Evolutionary conservation across 2,888 invertebrate genomes (phyloP).

Genomic region (Acleris cristana): DNA sequence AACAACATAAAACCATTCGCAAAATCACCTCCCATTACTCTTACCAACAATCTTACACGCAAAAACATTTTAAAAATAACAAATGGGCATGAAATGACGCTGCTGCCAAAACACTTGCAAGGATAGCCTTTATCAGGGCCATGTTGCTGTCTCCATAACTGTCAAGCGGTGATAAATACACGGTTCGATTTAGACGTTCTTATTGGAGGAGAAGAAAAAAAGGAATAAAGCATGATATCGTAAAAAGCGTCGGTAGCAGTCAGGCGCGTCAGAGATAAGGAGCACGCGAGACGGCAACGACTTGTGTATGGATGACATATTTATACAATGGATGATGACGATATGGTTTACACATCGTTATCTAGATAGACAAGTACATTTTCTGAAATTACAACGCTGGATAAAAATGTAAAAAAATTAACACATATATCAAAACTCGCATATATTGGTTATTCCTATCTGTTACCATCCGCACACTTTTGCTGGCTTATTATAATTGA

Average conservation of each 20-base stretch:
- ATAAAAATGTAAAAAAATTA: too few relatives aligned
- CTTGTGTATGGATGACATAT: slow-evolving; percentile 10
- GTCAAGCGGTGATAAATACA: slow-evolving; percentile 39
- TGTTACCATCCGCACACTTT: too few relatives aligned
- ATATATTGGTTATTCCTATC: too few relatives aligned
- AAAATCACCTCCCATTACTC: slow-evolving; percentile 6
- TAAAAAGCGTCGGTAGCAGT: slow-evolving; percentile 62
- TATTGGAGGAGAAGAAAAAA: slow-evolving; percentile 20
- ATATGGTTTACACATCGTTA: too few relatives aligned
- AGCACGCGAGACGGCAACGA: slow-evolving; percentile 43
- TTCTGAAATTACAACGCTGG: too few relatives aligned
- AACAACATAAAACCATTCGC: slow-evolving; percentile 6
- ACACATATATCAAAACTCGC: too few relatives aligned
- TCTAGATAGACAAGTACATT: too few relatives aligned
- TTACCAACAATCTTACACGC: slow-evolving; percentile 2
- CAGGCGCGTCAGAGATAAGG: slow-evolving; percentile 53
- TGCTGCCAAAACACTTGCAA: slow-evolving; percentile 36
- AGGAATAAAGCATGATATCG: slow-evolving; percentile 46
- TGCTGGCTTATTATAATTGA: too few relatives aligned
- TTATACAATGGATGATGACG: background rate
- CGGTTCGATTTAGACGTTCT: slow-evolving; percentile 40
- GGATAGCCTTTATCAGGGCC: slow-evolving; percentile 36
- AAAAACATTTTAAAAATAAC: slow-evolving; percentile 29
- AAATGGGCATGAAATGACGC: slow-evolving; percentile 33
- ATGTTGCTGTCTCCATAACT: slow-evolving; percentile 44